Conservation (phyloP, 2,888 invertebrate species). For the Cephus rjabovi region DNA sequence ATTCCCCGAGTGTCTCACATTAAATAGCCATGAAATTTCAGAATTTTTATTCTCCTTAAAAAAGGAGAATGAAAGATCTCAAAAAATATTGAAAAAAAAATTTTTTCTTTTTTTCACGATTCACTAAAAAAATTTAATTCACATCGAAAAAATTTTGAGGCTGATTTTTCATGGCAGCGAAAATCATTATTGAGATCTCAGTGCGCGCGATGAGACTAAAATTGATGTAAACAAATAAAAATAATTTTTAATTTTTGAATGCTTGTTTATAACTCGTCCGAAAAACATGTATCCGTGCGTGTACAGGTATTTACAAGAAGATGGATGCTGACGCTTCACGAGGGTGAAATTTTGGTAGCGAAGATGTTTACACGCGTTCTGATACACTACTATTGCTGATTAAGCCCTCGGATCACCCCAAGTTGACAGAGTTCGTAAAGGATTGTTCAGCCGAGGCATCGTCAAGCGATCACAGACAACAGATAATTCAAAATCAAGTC, state of each 20-base stretch:
- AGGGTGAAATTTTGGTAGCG: neutral
- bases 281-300: neutral
- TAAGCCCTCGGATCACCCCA: constrained; percentile 15
- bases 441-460: neutral
- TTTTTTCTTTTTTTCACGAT: neutral
- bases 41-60: no score
- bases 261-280: neutral
- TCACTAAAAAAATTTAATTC: no score
- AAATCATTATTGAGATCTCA: neutral
- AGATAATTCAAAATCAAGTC: constrained; percentile 65
- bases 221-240: neutral
- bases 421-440: neutral
- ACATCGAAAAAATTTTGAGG: neutral
- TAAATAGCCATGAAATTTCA: neutral
- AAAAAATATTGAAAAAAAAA: neutral
- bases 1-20: neutral
- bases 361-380: neutral
- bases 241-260: neutral
- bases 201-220: neutral
- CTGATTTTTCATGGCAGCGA: neutral
- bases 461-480: constrained; percentile 40
- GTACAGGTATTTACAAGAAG: neutral
- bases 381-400: neutral
- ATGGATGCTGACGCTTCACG: neutral
- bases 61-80: neutral